A percentile compares a stretch with the other conserved stretches of the same genome.
phyloP scores from a whole-genome alignment of 2,888 invertebrate genomes.

The Adineta ricciae region DNA sequence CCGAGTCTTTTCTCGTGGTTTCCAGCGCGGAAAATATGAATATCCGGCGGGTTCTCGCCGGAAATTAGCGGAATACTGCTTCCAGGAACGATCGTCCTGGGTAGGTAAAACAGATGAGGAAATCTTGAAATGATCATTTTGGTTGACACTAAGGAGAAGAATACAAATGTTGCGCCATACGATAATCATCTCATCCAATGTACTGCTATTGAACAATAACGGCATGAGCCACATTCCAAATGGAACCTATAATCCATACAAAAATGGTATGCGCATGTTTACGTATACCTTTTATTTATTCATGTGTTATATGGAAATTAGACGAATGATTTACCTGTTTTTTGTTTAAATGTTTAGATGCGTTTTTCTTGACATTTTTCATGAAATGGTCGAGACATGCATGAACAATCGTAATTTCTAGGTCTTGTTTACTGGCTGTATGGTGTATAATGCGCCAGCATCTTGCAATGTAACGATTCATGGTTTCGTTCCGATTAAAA shows the following conservation, averaged over 20 bases:
- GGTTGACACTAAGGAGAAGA: not conserved
- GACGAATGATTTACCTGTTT: not conserved
- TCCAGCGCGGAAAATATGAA: no score
- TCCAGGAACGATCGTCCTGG: no score
- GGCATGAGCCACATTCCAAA: not conserved
- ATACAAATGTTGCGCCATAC: not conserved
- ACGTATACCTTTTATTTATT: no score
- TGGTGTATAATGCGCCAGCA: not conserved
- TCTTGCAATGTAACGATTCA: not conserved
- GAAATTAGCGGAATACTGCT: no score
- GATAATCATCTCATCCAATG: not conserved
- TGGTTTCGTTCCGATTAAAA: not conserved
- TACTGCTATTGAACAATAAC: not conserved
- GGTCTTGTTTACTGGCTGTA: not conserved
- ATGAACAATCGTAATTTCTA: not conserved
- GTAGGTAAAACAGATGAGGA: no score
- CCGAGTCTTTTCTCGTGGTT: no score
- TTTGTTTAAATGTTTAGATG: not conserved
- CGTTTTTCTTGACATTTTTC: not conserved
- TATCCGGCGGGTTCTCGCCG: no score
- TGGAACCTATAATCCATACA: not conserved
- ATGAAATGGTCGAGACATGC: not conserved
- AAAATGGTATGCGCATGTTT: no score
- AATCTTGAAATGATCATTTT: not conserved
- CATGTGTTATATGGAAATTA: no score